Percentiles rank a stretch among this genome's conserved stretches.
Conservation (phyloP, 2,888 invertebrate species). For the Petrophora chlorosata region DNA sequence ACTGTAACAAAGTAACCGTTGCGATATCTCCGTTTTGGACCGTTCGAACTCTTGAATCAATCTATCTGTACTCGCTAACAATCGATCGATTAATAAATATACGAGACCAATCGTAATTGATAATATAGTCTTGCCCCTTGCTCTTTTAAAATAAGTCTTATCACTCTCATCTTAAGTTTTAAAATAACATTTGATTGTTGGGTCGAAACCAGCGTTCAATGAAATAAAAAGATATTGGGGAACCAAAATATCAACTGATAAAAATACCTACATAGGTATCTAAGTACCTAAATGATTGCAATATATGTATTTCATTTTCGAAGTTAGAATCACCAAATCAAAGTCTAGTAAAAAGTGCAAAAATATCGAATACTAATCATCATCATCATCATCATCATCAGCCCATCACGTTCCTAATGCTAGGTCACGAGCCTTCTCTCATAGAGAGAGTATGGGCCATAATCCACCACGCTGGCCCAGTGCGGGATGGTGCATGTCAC, state of each 20-base stretch:
- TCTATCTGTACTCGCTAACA: conserved; percentile 22
- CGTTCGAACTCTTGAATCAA: conserved; percentile 14
- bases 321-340: no score
- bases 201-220: not conserved
- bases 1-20: not conserved
- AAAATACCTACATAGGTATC: no score
- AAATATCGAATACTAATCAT: no score
- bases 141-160: conserved; percentile 11
- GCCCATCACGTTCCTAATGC: no score
- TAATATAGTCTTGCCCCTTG: conserved; percentile 34
- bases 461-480: no score
- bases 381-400: no score
- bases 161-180: not conserved
- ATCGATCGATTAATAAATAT: conserved; percentile 45
- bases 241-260: not conserved
- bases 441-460: no score
- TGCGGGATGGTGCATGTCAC: no score
- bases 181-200: conserved; percentile 1
- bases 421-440: no score
- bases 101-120: conserved; percentile 46
- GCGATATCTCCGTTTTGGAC: not conserved
- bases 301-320: no score
- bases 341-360: no score
- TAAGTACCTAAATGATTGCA: no score
- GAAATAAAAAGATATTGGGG: not conserved